These are phyloP conservation scores for Punctoribates punctum DNA, from an alignment of 2,888 invertebrate genomes.

Conservation along the genomic window DNA sequence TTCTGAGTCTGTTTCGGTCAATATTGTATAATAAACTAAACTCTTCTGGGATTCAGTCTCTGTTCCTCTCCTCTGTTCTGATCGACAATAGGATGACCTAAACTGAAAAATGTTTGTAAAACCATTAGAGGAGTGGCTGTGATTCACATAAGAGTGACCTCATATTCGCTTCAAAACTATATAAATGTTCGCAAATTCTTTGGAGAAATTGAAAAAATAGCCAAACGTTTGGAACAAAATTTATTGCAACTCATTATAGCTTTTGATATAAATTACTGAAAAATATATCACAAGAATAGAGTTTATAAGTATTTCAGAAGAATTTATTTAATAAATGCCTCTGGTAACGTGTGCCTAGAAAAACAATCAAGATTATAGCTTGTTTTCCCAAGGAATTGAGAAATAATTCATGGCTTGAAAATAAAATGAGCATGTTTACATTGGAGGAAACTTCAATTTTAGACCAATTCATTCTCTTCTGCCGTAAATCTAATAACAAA, in stretches of 20 bases:
- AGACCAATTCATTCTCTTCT: too few species aligned
- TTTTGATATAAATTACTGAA: neutral
- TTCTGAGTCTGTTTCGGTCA: slow-evolving; percentile 15
- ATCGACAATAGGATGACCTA: neutral
- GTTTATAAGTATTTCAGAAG: neutral
- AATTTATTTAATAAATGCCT: too few species aligned
- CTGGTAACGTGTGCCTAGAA: too few species aligned
- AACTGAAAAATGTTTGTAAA: neutral
- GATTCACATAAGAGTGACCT: neutral
- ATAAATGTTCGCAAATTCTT: neutral
- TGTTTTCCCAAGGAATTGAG: too few species aligned
- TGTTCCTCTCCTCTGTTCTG: neutral
- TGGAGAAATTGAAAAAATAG: neutral
- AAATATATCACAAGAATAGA: neutral
- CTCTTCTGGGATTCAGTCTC: slow-evolving; percentile 1
- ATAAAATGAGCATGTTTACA: too few species aligned
- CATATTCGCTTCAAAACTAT: neutral
- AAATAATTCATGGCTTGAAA: too few species aligned
- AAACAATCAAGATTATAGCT: too few species aligned
- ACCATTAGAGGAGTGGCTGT: neutral
- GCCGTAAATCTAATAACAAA: too few species aligned
- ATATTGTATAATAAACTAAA: neutral
- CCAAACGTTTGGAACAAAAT: neutral
- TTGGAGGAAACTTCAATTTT: too few species aligned
- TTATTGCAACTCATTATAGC: neutral